phyloP scores from a whole-genome alignment of 2,797 vertebrate genomes.

The Coccyzus lansbergi region DNA sequence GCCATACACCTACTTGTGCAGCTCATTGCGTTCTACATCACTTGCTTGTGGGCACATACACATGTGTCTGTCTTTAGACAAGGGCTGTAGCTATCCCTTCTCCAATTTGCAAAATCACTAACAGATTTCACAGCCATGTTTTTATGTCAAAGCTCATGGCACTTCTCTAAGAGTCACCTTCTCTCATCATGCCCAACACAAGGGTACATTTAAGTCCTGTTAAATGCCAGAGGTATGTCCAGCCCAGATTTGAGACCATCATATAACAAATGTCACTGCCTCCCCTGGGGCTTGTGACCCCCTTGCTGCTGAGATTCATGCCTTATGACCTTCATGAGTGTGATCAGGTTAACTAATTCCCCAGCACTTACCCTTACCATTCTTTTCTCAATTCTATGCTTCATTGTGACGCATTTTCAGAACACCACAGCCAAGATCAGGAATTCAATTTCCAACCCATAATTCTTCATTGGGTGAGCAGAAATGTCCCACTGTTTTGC shows the following conservation, averaged over 20 bases:
- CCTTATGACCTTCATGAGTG: fast-evolving
- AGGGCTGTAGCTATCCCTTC: not conserved
- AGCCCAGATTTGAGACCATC: not conserved
- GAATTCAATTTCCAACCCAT: not conserved
- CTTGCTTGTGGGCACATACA: not conserved
- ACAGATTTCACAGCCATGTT: not conserved
- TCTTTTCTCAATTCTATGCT: not conserved
- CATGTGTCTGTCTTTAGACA: not conserved
- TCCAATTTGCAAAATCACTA: not conserved
- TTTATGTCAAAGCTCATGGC: not conserved
- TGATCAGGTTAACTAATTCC: not conserved
- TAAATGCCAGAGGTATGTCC: not conserved
- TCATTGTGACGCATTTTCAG: not conserved
- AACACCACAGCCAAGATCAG: not conserved
- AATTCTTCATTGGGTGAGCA: not conserved
- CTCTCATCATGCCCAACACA: not conserved
- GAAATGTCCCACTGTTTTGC: not conserved
- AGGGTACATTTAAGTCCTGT: not conserved
- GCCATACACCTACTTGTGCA: not conserved
- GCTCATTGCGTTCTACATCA: not conserved
- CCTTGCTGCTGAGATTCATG: fast-evolving
- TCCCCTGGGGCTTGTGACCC: not conserved
- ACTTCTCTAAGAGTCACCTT: not conserved
- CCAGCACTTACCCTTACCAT: not conserved
- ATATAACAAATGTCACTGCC: fast-evolving